These are phyloP conservation scores for Chrysina gloriosa DNA, from an alignment of 2,888 invertebrate species.

Conservation along the genomic window DNA sequence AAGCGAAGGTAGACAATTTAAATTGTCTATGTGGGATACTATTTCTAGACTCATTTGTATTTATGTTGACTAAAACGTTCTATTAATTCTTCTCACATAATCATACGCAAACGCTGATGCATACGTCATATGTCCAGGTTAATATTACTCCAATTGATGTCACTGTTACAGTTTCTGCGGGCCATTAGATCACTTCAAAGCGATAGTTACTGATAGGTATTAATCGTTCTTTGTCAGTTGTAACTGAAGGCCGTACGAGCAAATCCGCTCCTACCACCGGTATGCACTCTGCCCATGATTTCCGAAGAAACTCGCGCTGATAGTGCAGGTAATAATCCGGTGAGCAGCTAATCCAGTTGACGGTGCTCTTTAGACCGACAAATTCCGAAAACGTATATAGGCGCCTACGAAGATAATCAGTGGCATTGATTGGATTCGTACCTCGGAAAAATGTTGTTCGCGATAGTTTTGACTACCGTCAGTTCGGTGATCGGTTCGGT, in stretches of 20 bases:
- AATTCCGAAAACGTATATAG: neutral
- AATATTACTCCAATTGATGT: too few species aligned
- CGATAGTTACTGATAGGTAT: neutral
- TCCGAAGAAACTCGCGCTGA: constrained; percentile 6
- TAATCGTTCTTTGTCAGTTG: constrained; percentile 7
- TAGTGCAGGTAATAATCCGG: constrained; percentile 13
- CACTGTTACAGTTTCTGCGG: neutral
- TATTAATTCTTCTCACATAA: too few species aligned
- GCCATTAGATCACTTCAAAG: too few species aligned
- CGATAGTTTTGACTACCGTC: neutral
- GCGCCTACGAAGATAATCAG: constrained; percentile 6
- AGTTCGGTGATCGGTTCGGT: neutral
- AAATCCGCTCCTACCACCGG: constrained; percentile 10
- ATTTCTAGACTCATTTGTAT: too few species aligned
- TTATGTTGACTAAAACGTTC: too few species aligned
- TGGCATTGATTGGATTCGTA: neutral
- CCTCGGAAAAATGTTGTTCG: neutral
- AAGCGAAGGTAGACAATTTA: too few species aligned
- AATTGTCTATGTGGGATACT: too few species aligned
- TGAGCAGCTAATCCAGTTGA: constrained; percentile 4
- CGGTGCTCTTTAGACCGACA: neutral
- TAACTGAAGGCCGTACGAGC: constrained; percentile 7
- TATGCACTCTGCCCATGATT: neutral
- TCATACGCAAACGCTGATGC: too few species aligned
- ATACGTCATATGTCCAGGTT: too few species aligned